Conservation (phyloP, 1,140 invertebrate species). For the Hyposmocoma kahamanoa region DNA sequence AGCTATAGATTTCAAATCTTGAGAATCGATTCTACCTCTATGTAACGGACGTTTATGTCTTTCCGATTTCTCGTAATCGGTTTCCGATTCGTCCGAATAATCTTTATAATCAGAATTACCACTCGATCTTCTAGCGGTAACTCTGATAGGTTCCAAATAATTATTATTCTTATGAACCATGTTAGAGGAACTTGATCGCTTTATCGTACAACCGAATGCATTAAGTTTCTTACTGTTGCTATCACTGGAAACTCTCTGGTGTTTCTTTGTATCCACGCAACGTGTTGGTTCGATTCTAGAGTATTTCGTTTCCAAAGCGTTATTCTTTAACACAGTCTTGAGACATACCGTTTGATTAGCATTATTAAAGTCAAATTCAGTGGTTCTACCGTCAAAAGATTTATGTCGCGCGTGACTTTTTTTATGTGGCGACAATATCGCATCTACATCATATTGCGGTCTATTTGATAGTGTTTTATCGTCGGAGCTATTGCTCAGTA, state of each 20-base stretch:
- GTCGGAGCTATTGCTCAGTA: conserved; percentile 58
- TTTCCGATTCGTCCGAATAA: conserved; percentile 55
- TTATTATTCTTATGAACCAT: conserved; percentile 68
- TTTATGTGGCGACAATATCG: conserved; percentile 44
- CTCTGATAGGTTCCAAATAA: conserved; percentile 34
- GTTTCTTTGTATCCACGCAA: conserved; percentile 51
- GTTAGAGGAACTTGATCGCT: conserved; percentile 67
- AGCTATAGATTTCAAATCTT: conserved; percentile 51
- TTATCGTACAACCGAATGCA: conserved; percentile 52
- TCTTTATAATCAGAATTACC: conserved; percentile 55
- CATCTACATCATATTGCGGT: conserved; percentile 39
- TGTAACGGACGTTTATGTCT: conserved; percentile 48
- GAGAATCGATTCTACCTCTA: conserved; percentile 53
- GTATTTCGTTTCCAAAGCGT: conserved; percentile 52
- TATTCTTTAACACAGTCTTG: conserved; percentile 59
- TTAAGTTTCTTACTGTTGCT: conserved; percentile 21
- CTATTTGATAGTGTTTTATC: conserved; percentile 56
- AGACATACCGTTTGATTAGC: conserved; percentile 54
- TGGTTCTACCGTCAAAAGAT: conserved; percentile 35
- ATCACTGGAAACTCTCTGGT: conserved; percentile 53
- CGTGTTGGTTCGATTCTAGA: conserved; percentile 56
- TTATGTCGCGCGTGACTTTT: conserved; percentile 49
- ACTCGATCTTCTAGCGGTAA: conserved; percentile 37
- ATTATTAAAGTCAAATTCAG: conserved; percentile 39
- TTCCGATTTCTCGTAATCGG: conserved; percentile 43